Conservation (phyloP, 2,797 vertebrate genomes). For the Malacoctenus gilli region DNA sequence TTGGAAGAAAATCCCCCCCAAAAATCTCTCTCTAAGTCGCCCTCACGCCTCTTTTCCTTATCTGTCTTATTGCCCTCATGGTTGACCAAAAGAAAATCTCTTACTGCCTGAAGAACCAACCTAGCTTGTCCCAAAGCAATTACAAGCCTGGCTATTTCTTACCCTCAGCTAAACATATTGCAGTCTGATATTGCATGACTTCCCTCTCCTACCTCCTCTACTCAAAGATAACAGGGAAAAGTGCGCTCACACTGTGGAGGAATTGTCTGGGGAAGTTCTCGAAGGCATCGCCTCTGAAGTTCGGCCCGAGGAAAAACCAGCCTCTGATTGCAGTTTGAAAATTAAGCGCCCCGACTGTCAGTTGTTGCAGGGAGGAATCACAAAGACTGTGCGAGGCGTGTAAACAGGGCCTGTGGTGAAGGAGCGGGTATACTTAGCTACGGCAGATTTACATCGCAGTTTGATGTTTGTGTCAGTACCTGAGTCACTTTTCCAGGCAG, state of each 20-base stretch:
- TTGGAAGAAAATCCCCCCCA: constrained; percentile 61
- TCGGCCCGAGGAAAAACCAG: constrained; percentile 55
- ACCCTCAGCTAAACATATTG: constrained; percentile 72
- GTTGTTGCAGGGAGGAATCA: constrained; percentile 18
- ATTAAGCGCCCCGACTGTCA: constrained; percentile 48
- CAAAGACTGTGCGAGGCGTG: constrained; percentile 3
- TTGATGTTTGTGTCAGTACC: not conserved
- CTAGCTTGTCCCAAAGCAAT: constrained; percentile 78
- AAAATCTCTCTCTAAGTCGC: constrained; percentile 43
- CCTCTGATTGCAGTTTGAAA: constrained; percentile 56
- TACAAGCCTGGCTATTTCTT: constrained; percentile 76
- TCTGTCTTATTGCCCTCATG: constrained; percentile 66
- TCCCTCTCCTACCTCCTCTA: constrained; percentile 53
- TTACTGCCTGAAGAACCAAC: constrained; percentile 60
- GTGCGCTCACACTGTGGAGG: constrained; percentile 56
- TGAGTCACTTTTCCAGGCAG: not conserved
- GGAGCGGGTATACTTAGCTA: constrained; percentile 9
- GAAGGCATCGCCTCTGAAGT: constrained; percentile 56
- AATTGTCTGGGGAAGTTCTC: constrained; percentile 59
- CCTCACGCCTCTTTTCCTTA: constrained; percentile 44
- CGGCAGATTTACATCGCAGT: not conserved
- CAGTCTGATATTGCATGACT: constrained; percentile 69
- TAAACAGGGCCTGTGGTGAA: not conserved
- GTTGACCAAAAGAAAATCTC: constrained; percentile 70
- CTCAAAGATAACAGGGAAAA: constrained; percentile 64